Evolutionary conservation across 1,140 invertebrate species (phyloP).

Genomic region (Temnothorax nylanderi): DNA sequence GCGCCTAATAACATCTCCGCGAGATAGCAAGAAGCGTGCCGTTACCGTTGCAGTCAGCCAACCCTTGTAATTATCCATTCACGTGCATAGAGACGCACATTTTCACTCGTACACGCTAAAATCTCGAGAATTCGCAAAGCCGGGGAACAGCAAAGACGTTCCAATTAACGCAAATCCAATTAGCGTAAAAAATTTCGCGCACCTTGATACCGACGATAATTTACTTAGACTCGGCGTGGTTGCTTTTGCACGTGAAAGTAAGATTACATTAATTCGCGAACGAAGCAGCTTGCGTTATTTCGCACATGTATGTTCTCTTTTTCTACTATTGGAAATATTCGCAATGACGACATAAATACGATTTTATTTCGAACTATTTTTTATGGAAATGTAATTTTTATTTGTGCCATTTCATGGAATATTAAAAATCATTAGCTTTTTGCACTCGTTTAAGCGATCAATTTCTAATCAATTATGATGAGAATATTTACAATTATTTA

Average conservation of each 20-base stretch:
- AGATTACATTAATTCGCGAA: slow-evolving; percentile 25
- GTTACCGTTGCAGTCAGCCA: slow-evolving; percentile 25
- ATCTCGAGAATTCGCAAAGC: slow-evolving; percentile 16
- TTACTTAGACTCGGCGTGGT: slow-evolving; percentile 35
- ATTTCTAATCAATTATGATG: neutral
- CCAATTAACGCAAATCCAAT: slow-evolving; percentile 55
- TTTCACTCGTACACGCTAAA: neutral
- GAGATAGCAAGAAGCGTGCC: slow-evolving; percentile 12
- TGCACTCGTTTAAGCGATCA: neutral
- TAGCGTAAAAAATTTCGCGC: slow-evolving; percentile 41
- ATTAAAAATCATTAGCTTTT: neutral
- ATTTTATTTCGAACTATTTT: neutral
- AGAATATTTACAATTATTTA: neutral
- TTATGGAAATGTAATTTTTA: neutral
- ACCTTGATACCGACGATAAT: slow-evolving; percentile 36
- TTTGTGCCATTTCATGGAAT: neutral
- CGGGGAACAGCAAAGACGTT: neutral
- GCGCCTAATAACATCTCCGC: neutral
- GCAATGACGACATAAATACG: neutral
- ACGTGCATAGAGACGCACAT: slow-evolving; percentile 7
- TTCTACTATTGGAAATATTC: neutral
- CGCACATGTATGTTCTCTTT: neutral
- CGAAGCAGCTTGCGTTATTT: slow-evolving; percentile 8
- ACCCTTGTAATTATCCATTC: slow-evolving; percentile 41
- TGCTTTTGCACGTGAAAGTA: slow-evolving; percentile 1